Evolutionary conservation across 2,113 vertebrate species (phyloP).

Genomic region (Numida meleagris): DNA sequence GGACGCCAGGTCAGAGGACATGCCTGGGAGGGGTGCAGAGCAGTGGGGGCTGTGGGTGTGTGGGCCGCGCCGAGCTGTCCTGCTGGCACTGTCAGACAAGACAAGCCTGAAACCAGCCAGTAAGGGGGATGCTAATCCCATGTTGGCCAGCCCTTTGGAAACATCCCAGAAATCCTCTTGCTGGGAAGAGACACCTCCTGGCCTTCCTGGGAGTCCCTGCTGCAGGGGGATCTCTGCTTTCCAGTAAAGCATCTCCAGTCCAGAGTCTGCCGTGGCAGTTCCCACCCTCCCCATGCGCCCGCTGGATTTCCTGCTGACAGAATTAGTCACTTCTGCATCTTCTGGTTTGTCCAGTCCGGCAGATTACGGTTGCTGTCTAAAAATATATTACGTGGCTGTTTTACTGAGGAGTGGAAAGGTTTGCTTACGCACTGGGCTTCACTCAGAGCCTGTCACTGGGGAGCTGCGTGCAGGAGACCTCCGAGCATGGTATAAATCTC

Average conservation of each 20-base stretch:
- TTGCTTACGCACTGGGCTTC: not conserved
- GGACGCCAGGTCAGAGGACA: not conserved
- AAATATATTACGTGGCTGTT: not conserved
- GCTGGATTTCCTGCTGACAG: conserved; percentile 4
- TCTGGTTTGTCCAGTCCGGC: conserved; percentile 47
- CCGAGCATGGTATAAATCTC: accelerated
- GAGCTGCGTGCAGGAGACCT: not conserved
- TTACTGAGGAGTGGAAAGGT: not conserved
- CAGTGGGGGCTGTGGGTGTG: not conserved
- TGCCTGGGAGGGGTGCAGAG: not conserved
- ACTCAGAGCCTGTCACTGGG: accelerated
- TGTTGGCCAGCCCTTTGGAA: not conserved
- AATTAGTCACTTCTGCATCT: conserved; percentile 43
- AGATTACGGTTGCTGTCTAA: not conserved
- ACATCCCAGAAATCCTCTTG: not conserved
- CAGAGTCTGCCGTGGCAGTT: not conserved
- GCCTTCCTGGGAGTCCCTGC: too few species aligned
- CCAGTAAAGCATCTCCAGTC: accelerated
- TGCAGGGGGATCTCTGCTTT: not conserved
- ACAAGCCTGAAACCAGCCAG: not conserved
- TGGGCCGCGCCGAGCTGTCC: accelerated
- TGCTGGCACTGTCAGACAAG: not conserved
- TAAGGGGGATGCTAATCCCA: not conserved
- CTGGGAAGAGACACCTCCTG: not conserved
- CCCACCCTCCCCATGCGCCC: not conserved